Base-by-base conservation (phyloP, 2,797 vertebrate species). In the Poecilia wingei region DNA sequence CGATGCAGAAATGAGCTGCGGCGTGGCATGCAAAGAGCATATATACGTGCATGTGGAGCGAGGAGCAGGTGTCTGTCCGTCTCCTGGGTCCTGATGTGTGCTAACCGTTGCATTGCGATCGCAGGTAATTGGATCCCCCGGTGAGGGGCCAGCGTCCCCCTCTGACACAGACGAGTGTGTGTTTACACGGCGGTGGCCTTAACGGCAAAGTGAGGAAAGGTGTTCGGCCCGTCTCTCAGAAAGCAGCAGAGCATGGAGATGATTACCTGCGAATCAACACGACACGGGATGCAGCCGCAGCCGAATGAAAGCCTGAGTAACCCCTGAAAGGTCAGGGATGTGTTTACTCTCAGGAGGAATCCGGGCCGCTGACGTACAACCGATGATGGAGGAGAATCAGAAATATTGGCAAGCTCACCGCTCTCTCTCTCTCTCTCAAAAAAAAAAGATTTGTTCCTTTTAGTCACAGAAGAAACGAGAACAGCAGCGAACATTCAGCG, bases 111-210 rank as follows among this genome's bases (percentile, higher is more conserved):
- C 31, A 41, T 90, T 89, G 78, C 82, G 88, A 80, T 89, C 66
- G 69, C 18, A 66, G 90, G 88, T 94, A 93, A 94, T 94, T 92
- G 88, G 92, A 91, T 87, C 77, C 69, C 83, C 78, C 2, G 43
- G 80, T 12, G 79, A 76, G 81, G 55, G 76, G 41, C 68, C 0
- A 59, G 68, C 75, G 28, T 86, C 80, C 86, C 82, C 68, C 79
- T 14, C 88, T 47, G 82, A 84, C 86, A 69, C 77, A 8, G 76
- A 25, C 14, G 59, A 79, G 72, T 39, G 77, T 82, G 87, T 91
- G 88, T 92, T 91, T 90, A 92, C 89, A 91, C 81, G 69, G 64
- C 77, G 75, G 82, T 81, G 88, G 86, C 87, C 80, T 82, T 45
- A 75, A 74, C 20, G 68, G 75, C 1, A 1, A 5, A 71, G 82